Conservation (phyloP, 1,140 invertebrate genomes). For the Campoletis sonorensis region DNA sequence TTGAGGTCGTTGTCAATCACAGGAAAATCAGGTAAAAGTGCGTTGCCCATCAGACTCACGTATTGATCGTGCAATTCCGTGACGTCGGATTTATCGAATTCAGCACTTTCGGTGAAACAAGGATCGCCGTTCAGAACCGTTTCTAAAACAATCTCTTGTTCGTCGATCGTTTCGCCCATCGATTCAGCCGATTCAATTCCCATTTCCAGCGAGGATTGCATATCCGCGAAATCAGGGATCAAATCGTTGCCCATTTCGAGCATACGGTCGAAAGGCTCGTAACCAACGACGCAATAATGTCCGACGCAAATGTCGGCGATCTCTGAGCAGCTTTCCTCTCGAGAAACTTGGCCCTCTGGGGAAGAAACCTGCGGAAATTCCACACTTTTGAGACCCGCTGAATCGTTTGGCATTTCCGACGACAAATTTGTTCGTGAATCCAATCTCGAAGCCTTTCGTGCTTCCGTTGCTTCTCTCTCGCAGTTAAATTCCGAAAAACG, state of each 20-base stretch:
- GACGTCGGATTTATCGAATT: slow-evolving; percentile 53
- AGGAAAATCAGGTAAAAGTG: slow-evolving; percentile 46
- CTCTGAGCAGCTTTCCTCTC: too few relatives aligned
- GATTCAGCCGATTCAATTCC: slow-evolving; percentile 33
- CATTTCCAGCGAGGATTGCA: slow-evolving; percentile 43
- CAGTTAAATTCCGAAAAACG: slow-evolving; percentile 15
- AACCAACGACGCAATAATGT: slow-evolving; percentile 33
- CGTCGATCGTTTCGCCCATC: slow-evolving; percentile 29
- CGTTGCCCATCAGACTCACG: slow-evolving; percentile 50
- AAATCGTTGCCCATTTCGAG: slow-evolving; percentile 40
- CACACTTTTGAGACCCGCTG: too few relatives aligned
- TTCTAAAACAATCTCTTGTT: slow-evolving; percentile 25
- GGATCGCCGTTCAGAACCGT: slow-evolving; percentile 53
- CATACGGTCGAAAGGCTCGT: slow-evolving; percentile 40
- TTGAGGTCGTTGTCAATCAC: slow-evolving; percentile 27
- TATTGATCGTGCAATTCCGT: slow-evolving; percentile 53
- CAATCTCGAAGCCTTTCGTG: background rate
- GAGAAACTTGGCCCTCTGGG: too few relatives aligned
- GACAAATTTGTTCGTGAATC: background rate
- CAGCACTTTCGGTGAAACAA: slow-evolving; percentile 55
- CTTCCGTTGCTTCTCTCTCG: background rate
- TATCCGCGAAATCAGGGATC: slow-evolving; percentile 44
- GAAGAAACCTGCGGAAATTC: too few relatives aligned
- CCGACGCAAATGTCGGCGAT: slow-evolving; percentile 17
- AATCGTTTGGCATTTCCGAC: too few relatives aligned